Percentiles rank a stretch among this genome's conserved stretches.
phyloP scores from a whole-genome alignment of 2,797 vertebrate species.

The Limosa lapponica region DNA sequence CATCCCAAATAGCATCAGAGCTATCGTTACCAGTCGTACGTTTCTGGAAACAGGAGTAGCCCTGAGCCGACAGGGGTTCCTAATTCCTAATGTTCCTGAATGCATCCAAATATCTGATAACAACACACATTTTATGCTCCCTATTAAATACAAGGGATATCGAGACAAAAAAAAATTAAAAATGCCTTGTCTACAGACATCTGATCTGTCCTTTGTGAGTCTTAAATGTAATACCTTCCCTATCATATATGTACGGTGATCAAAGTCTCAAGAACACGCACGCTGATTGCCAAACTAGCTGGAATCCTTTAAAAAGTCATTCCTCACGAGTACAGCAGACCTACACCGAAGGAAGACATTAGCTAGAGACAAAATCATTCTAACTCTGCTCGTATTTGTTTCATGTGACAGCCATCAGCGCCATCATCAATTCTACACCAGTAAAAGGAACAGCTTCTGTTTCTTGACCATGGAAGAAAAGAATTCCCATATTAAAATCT shows the following conservation, averaged over 20 bases:
- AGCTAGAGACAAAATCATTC: not conserved
- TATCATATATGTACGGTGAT: rapidly evolving
- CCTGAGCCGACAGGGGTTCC: not conserved
- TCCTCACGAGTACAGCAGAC: not conserved
- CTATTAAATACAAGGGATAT: not conserved
- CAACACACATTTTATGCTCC: not conserved
- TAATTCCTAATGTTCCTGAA: not conserved
- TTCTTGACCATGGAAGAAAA: conserved; percentile 13
- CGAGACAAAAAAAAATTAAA: not conserved
- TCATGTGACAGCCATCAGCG: not conserved
- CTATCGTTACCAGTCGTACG: rapidly evolving
- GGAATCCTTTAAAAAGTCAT: not conserved
- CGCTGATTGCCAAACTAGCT: not conserved
- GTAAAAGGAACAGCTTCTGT: not conserved
- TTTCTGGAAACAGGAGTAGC: not conserved
- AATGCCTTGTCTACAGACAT: not conserved
- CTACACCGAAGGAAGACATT: not conserved
- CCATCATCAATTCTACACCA: not conserved
- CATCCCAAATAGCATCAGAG: not conserved
- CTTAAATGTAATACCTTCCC: not conserved
- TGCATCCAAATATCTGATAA: not conserved
- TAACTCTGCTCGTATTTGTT: not conserved
- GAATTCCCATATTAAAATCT: not conserved
- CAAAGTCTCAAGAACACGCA: not conserved
- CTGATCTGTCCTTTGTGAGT: not conserved